Conservation (phyloP, 2,797 vertebrate species). For the Pipistrellus kuhlii region DNA sequence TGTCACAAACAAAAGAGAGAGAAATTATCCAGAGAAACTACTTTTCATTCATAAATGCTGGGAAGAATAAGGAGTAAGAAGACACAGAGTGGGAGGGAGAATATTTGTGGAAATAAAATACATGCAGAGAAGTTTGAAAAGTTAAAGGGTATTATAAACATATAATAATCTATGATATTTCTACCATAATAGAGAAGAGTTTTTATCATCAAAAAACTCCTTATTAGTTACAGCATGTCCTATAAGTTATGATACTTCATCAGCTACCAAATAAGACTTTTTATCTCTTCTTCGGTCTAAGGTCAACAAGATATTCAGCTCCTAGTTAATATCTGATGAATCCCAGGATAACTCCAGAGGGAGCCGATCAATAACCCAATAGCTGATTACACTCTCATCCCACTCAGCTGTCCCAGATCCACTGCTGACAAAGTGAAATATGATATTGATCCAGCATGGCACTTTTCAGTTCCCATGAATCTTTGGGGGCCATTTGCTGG, state of each 20-base stretch:
- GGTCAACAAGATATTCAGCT: slow-evolving; percentile 55
- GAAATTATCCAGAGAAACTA: neutral
- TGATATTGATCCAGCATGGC: slow-evolving; percentile 68
- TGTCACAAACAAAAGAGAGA: neutral
- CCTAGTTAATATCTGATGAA: slow-evolving; percentile 70
- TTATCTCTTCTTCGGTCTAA: slow-evolving; percentile 40
- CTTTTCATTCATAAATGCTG: neutral
- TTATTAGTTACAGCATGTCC: slow-evolving; percentile 39
- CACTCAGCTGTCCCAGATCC: slow-evolving; percentile 48
- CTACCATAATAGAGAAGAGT: neutral
- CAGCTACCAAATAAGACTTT: slow-evolving; percentile 59
- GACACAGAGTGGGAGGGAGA: neutral
- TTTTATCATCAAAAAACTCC: slow-evolving; percentile 24
- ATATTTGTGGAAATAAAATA: neutral
- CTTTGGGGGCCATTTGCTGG: slow-evolving; percentile 57
- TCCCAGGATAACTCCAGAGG: slow-evolving; percentile 35
- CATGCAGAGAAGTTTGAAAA: slow-evolving; percentile 36
- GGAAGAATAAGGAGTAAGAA: neutral
- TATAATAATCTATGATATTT: slow-evolving; percentile 18
- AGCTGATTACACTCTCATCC: slow-evolving; percentile 69
- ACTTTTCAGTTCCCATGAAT: slow-evolving; percentile 57
- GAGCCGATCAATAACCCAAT: slow-evolving; percentile 66
- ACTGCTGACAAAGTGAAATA: slow-evolving; percentile 70
- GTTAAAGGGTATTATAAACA: neutral
- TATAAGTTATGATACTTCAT: slow-evolving; percentile 44